phyloP scores from a whole-genome alignment of 2,113 vertebrate species.

The human region GRCh38 chr11:93796501-93797000 shows the following conservation, averaged over 20 bases:
- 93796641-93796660: not conserved
- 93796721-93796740: not conserved
- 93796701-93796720: not conserved
- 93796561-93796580: not conserved
- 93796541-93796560: slow-evolving; percentile 78
- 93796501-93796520: slow-evolving; percentile 96
- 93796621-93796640: not conserved
- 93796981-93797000: not conserved
- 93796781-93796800: not conserved
- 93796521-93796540: slow-evolving; percentile 98
- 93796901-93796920: not conserved
- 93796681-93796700: not conserved
- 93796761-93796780: not conserved
- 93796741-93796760: not conserved
- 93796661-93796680: not conserved
- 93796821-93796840: no score
- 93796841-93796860: not conserved
- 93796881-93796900: not conserved
- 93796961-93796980: not conserved
- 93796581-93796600: not conserved
- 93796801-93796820: not conserved
- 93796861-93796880: not conserved
- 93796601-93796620: accelerated
- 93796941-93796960: not conserved
- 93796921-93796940: not conserved